Conservation (phyloP, 2,797 vertebrate species). For the Anguilla pacifica region DNA sequence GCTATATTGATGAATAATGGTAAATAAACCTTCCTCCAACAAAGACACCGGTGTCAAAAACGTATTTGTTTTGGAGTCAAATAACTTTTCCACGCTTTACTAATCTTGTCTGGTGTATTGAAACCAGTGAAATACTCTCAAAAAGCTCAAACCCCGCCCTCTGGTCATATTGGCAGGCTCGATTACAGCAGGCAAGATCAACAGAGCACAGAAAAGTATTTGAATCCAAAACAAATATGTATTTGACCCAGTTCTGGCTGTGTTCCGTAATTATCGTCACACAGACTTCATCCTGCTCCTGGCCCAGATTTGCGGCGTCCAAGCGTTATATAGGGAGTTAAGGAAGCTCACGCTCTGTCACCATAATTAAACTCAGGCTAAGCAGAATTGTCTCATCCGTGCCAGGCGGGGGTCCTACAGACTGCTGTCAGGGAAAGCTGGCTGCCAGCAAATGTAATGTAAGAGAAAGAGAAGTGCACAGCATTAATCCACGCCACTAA, state of each 20-base stretch:
- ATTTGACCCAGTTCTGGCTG: not conserved
- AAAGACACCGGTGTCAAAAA: too few relatives aligned
- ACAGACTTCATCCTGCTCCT: not conserved
- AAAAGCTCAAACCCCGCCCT: too few relatives aligned
- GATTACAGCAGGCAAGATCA: too few relatives aligned
- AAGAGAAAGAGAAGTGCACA: not conserved
- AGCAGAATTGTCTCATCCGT: conserved; percentile 84
- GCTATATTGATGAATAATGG: too few relatives aligned
- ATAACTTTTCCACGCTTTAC: too few relatives aligned
- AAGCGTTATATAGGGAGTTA: conserved; percentile 43
- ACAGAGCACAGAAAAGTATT: too few relatives aligned
- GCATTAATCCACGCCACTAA: not conserved
- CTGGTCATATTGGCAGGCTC: too few relatives aligned
- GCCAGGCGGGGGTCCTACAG: conserved; percentile 75
- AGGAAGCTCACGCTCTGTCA: conserved; percentile 54
- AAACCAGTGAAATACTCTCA: too few relatives aligned
- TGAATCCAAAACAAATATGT: too few relatives aligned
- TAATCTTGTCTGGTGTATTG: too few relatives aligned
- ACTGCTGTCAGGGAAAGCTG: conserved; percentile 71
- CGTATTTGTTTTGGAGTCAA: too few relatives aligned
- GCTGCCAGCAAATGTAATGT: conserved; percentile 68
- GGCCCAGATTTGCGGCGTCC: conserved; percentile 39
- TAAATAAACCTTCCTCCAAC: too few relatives aligned
- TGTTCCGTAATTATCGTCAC: not conserved
- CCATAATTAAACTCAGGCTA: conserved; percentile 76